Percentiles rank a stretch among this genome's conserved stretches.
These are phyloP conservation scores for Rhegmatorhina hoffmannsi DNA, from an alignment of 2,113 vertebrate species.

Conservation along the genomic window DNA sequence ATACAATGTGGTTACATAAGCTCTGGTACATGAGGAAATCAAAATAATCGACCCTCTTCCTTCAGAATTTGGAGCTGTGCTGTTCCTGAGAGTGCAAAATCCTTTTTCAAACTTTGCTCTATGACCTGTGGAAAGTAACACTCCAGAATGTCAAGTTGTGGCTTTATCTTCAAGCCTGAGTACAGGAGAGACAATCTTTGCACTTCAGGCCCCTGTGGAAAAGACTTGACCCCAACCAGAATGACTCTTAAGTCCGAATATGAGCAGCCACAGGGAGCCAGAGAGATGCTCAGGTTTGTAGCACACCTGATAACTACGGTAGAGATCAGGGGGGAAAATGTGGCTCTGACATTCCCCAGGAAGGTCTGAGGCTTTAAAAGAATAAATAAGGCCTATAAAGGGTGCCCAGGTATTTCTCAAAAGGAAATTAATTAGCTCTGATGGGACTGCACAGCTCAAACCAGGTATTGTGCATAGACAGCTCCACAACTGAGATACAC, in stretches of 20 bases:
- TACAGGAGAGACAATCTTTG: background rate
- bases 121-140: background rate
- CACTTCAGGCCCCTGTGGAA: background rate
- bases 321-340: background rate
- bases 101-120: background rate
- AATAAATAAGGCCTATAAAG: background rate
- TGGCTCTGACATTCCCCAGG: background rate
- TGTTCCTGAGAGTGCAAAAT: background rate
- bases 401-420: background rate
- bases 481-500: rapidly evolving
- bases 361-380: background rate
- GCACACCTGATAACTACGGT: background rate
- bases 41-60: background rate
- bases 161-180: background rate
- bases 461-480: background rate
- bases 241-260: background rate
- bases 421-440: background rate
- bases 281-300: rapidly evolving
- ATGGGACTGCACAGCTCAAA: background rate
- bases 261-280: background rate
- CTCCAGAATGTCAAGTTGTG: background rate
- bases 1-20: background rate
- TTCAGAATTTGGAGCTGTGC: background rate
- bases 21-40: background rate
- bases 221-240: background rate